Evolutionary conservation across 2,888 invertebrate genomes (phyloP).

Genomic region (Cryptophagus acutangulus): DNA sequence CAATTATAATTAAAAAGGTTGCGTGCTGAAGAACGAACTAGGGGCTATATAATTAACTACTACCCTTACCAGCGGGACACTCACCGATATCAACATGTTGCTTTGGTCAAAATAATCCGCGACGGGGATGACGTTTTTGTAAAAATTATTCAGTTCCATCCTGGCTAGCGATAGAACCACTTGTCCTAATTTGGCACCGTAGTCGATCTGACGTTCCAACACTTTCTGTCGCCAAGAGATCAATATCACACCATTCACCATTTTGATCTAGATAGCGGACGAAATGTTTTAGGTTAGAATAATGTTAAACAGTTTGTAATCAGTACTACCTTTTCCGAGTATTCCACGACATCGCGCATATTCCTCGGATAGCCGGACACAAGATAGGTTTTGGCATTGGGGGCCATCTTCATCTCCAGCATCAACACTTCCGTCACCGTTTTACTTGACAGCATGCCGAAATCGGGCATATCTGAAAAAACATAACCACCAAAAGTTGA

Average conservation of each 20-base stretch:
- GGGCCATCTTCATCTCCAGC: constrained; percentile 92
- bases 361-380: constrained; percentile 87
- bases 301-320: constrained; percentile 2
- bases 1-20: too few species aligned
- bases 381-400: constrained; percentile 79
- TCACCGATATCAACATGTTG: constrained; percentile 68
- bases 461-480: constrained; percentile 77
- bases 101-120: constrained; percentile 88
- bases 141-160: constrained; percentile 87
- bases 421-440: constrained; percentile 85
- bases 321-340: constrained; percentile 77
- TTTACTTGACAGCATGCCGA: constrained; percentile 77
- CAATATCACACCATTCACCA: constrained; percentile 78
- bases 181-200: constrained; percentile 83
- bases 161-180: constrained; percentile 75
- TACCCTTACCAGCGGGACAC: too few species aligned
- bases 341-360: constrained; percentile 88
- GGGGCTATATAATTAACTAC: constrained; percentile 5
- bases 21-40: constrained; percentile 1
- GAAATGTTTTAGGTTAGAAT: constrained; percentile 8
- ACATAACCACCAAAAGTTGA: too few species aligned
- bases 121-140: constrained; percentile 82
- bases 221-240: constrained; percentile 85
- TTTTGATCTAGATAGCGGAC: constrained; percentile 65
- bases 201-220: constrained; percentile 83